Evolutionary conservation across 2,113 vertebrate genomes (phyloP), one percentile per base, ranked within the genome.

Genomic region (Lasiurus borealis): DNA sequence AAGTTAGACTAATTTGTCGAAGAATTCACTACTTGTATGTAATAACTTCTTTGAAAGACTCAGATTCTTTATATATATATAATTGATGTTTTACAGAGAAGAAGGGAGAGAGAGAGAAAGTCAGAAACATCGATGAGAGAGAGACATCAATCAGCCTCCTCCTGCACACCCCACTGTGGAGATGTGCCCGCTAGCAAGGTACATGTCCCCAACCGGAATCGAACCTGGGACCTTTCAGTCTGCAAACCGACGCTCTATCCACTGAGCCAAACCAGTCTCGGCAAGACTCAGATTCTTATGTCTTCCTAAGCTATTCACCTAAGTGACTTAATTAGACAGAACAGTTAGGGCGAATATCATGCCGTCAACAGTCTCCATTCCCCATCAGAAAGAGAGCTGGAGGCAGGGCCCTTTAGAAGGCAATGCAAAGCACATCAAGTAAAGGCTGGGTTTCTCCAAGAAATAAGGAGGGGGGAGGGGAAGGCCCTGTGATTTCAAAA

Each of bases 271-370:
- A 40, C 40, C 40, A 40, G 40, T 40, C 40, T 40, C 40, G 40
- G 40, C 40, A 40, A 40, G 34, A 81, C 9, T 18, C 34, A 66
- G 9, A 3, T 76, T 89, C 34, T 80, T 91, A 13, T 25, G 31
- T 85, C 69, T 93, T 82, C 27, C 31, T 59, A n/a, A 90, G 34
- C 64, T 94, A 46, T 15, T 75, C 44, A 66, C 16, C 27, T 25
- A 57, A 78, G 44, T 64, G 31, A 46, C 64, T 90, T 66, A 82
- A 93, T 86, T 86, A 93, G 57, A 73, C 48, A 36, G 14, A 66
- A 21, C 15, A 96, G 23, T 10, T 44, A n/a, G 68, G 81, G 57
- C 6, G n/a, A 29, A 69, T 23, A 31, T 6, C 25, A 5, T n/a
- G 6, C 14, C 19, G 4, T 54, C 44, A 31, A 29, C 12, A 64